Evolutionary conservation across 2,113 vertebrate species (phyloP), one percentile per base, ranked within the genome.

Genomic region (Typhlomys cinereus): DNA sequence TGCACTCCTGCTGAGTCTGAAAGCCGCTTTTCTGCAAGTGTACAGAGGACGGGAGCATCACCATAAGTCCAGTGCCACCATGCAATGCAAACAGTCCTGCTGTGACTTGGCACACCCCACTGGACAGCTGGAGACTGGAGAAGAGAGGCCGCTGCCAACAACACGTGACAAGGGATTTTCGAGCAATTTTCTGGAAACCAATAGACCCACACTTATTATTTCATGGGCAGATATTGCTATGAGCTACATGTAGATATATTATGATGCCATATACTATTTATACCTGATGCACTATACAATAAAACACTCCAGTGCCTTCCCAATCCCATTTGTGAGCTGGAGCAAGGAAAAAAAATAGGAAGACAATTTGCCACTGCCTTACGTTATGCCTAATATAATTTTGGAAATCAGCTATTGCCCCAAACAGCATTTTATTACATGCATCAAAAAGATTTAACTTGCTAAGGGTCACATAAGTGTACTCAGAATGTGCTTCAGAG

Each of bases 91-190:
- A 98, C 98, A 97, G 98, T 98, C 99, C 98, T 98, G 99, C 99
- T 99, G 99, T 98, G 99, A 98, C 98, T 99, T 99, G 99, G 99
- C 99, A 98, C 98, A 98, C 98, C 99, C 99, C 95, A 17, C 97
- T 97, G 98, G 99, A 99, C 99, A 99, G 99, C 99, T 99, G 99
- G 98, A 99, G 99, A 98, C 98, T 98, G 97, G 98, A 98, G 98
- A 98, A 97, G 97, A 97, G 98, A 96, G 98, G 97, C 97, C 39
- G 94, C 97, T 99, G 99, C 99, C 99, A 99, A 96, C 97, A 98
- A 97, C 82, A 97, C 91, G 97, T 98, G 98, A 98, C 97, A 92
- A 97, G 98, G 98, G 97, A 96, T 97, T 98, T 98, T 97, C 94
- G 74, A 36, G 96, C 97, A 97, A 97, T 98, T 98, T 98, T 97